A percentile compares a stretch with the other conserved stretches of the same genome.
These are phyloP conservation scores for Agapornis roseicollis DNA, from an alignment of 2,113 vertebrate species.

Conservation along the genomic window DNA sequence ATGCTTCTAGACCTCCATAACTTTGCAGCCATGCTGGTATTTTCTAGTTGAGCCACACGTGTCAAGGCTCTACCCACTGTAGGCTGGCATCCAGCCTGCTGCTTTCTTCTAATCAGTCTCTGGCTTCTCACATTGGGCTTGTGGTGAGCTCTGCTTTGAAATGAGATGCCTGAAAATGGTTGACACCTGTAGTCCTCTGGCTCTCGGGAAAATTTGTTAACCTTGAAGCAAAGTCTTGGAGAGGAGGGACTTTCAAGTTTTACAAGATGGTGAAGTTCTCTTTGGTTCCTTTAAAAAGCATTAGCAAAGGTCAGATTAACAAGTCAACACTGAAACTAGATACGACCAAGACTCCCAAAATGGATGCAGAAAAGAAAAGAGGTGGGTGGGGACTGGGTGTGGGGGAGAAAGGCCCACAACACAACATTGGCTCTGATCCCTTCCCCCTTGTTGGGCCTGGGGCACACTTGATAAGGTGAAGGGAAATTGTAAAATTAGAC, in stretches of 20 bases:
- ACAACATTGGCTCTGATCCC: conserved; percentile 67
- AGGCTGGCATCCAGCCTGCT: conserved; percentile 10
- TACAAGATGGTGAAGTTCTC: conserved; percentile 56
- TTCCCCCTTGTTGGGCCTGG: conserved; percentile 61
- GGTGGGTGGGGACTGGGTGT: conserved; percentile 57
- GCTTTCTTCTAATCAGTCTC: conserved; percentile 39
- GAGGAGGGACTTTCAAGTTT: conserved; percentile 64
- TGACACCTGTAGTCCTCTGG: conserved; percentile 68
- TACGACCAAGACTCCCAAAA: conserved; percentile 63
- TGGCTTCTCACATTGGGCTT: conserved; percentile 25
- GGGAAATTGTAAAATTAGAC: conserved; percentile 86
- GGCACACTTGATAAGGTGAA: conserved; percentile 79
- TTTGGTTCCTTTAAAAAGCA: conserved; percentile 72
- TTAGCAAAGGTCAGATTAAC: conserved; percentile 79
- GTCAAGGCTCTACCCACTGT: neutral
- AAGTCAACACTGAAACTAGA: conserved; percentile 77
- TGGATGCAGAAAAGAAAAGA: conserved; percentile 63
- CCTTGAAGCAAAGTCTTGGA: conserved; percentile 62
- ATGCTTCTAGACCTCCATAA: neutral
- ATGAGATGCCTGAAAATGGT: conserved; percentile 66
- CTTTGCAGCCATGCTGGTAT: neutral
- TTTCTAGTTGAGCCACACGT: neutral
- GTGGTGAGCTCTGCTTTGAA: conserved; percentile 63
- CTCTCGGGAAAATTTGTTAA: conserved; percentile 68
- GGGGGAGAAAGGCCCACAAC: conserved; percentile 58